Base-by-base conservation (phyloP, 2,888 invertebrate genomes). In the Lobophora halterata region DNA sequence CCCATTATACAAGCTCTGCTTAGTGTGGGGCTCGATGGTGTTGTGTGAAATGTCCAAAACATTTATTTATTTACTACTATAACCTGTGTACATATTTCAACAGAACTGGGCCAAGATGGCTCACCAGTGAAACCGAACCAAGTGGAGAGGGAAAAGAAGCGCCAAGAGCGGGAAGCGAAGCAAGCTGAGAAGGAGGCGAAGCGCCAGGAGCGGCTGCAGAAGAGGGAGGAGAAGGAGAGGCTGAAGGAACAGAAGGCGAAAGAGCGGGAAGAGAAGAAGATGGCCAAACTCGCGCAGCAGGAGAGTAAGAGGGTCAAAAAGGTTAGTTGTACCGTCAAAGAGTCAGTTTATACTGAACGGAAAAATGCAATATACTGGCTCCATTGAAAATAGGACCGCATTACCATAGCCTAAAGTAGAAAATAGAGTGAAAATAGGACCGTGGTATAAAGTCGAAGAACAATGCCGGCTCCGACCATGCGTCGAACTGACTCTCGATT, bases 141-240 rank as follows among this genome's bases (percentile, higher is more conserved):
- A 61, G 85, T 83, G 49, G 89, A 89, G 59, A 80, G 88, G 30
- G 89, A 90, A 41, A 89, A 88, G 57, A 89, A 89, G 47, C 71
- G 88, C 0, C 87, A 82, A 54, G 90, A 90, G 55, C 77, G 80
- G 6, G 89, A 89, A 65, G 83, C 83, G 9, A 86, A 86, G 51
- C 67, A 71, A 40, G 78, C 80, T 0, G 87, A 89, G 24, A 90
- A 89, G 19, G 88, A 88, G 57, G 85, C 87, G 6, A 74, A 76
- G 25, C 71, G 74, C 32, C 48, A 80, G 4, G 89, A 89, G 29
- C 68, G 89, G 1, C 49, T 89, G 31, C 87, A 86, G 46, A 85
- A 83, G 65, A 86, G 80, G 46, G 88, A 87, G 55, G 88, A 88
- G 55, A 82, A 88, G 45, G 79, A 86, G 52, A 79, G 80, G 52